Evolutionary conservation across 2,888 invertebrate genomes (phyloP), one percentile per base, ranked within the genome.

Genomic region (Beris chalybata): DNA sequence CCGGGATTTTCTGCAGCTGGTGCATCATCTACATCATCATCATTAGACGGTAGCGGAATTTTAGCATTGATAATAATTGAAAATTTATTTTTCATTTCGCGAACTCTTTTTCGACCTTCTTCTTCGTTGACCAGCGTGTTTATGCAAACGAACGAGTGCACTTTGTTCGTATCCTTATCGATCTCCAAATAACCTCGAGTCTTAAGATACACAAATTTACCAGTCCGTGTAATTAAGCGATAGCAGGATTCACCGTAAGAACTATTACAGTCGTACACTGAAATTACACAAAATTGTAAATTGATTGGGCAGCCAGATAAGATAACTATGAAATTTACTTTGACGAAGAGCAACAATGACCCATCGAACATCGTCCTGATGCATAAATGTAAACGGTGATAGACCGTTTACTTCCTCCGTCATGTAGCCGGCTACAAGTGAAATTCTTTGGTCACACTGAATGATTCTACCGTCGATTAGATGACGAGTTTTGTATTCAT

Each of bases 401-500:
- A 88, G 83, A n/a, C 94, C 94, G 9, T 89, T 87, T 1, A 95
- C 91, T 82, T 96, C 95, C 72, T 91, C 90, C 11, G 91, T 89
- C 88, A 95, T 88, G 76, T 93, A 93, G 4, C 95, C 95, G 64
- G 92, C 90, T 12, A 95, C 90, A 67, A 92, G 82, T 6, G 95
- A 92, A 76, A 95, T 93, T 76, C 94, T 87, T 77, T 95, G 95
- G 78, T 96, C 96, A 77, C 92, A 92, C 77, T 90, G 93, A 58
- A 95, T 89, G 71, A 96, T 94, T 55, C 90, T 86, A 0, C 95
- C 95, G 82, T 95, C 94, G 63, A 94, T 87, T 66, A 92, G 84
- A 81, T 96, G 95, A 71, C 95, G 85, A 1, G 95, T 95, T 76
- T 92, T 89, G 79, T 95, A 96, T 78, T 95, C 95, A 74, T 94